phyloP scores from a whole-genome alignment of 2,113 vertebrate genomes.

The Gavia stellata region DNA sequence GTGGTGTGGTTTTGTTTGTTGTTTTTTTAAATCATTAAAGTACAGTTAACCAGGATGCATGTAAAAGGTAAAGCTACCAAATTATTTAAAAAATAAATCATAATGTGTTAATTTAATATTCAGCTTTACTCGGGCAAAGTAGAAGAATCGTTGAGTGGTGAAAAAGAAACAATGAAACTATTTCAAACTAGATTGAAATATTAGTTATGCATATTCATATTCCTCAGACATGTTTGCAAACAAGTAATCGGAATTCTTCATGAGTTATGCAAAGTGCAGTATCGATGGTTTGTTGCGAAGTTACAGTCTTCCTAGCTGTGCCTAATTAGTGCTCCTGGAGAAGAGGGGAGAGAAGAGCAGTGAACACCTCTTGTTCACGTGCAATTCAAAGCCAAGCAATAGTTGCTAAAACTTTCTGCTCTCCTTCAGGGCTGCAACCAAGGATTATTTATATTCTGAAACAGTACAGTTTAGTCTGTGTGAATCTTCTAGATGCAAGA shows the following conservation, averaged over 20 bases:
- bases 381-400: not conserved
- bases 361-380: not conserved
- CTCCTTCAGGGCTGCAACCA: not conserved
- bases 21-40: not conserved
- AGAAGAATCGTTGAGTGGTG: not conserved
- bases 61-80: not conserved
- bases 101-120: not conserved
- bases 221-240: not conserved
- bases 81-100: not conserved
- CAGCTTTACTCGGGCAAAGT: not conserved
- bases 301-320: not conserved
- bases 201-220: not conserved
- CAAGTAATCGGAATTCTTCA: not conserved
- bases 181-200: not conserved
- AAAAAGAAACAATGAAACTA: not conserved
- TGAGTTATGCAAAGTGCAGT: not conserved
- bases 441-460: conserved; percentile 22
- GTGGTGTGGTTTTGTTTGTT: not conserved
- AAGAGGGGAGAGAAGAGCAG: not conserved
- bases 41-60: not conserved
- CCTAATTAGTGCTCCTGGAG: not conserved
- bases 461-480: not conserved
- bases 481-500: not conserved
- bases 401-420: not conserved
- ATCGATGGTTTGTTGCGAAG: not conserved